A percentile compares a stretch with the other conserved stretches of the same genome.
Evolutionary conservation across 2,888 invertebrate species (phyloP).

Genomic region (Xylophagus ater): DNA sequence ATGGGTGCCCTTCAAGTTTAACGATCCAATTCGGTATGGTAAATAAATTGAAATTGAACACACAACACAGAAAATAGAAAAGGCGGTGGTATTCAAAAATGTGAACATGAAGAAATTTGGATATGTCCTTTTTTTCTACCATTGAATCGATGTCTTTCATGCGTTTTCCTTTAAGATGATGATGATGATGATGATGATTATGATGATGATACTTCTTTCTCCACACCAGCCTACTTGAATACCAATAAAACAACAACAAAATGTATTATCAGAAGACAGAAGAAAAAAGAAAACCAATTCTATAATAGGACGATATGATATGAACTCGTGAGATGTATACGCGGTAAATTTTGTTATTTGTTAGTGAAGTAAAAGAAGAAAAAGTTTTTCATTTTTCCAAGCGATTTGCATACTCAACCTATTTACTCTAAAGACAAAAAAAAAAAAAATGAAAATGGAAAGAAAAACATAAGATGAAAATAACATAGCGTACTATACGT

Average conservation of each 20-base stretch:
- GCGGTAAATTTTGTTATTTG: conserved; percentile 7
- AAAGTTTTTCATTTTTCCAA: conserved; percentile 17
- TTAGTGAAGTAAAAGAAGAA: not conserved
- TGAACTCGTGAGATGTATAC: too few relatives aligned
- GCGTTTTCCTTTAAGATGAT: conserved; percentile 4
- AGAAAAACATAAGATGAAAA: conserved; percentile 3
- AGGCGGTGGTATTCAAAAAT: conserved; percentile 7
- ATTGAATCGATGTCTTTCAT: not conserved
- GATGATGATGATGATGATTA: too few relatives aligned
- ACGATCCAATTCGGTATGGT: conserved; percentile 12
- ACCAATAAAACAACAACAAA: too few relatives aligned
- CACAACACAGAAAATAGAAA: too few relatives aligned
- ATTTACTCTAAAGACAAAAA: conserved; percentile 10
- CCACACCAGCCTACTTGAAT: too few relatives aligned
- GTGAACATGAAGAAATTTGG: too few relatives aligned
- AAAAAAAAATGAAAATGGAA: conserved; percentile 1
- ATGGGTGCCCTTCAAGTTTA: conserved; percentile 9
- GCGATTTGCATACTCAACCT: conserved; percentile 18
- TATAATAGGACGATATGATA: too few relatives aligned
- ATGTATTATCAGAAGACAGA: too few relatives aligned
- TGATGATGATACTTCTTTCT: too few relatives aligned
- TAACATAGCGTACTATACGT: conserved; percentile 7
- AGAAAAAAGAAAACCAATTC: too few relatives aligned
- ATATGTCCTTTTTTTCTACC: not conserved
- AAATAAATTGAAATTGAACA: conserved; percentile 10